phyloP scores from a whole-genome alignment of 2,797 vertebrate genomes.

The Sarcoramphus papa region DNA sequence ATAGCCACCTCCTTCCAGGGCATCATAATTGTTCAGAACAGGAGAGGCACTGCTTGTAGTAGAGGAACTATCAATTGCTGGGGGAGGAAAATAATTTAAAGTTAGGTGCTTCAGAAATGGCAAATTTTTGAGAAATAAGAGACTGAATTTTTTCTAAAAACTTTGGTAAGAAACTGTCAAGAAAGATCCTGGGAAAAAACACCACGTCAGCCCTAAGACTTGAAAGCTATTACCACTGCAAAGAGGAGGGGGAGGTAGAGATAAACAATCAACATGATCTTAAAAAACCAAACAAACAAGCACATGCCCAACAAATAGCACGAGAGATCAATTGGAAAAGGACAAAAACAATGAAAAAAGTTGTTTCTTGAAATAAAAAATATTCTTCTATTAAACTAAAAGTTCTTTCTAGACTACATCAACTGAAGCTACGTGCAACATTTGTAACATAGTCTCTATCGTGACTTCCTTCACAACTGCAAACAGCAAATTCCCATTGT shows the following conservation, averaged over 20 bases:
- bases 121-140: neutral
- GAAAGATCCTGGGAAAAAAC: neutral
- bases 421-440: neutral
- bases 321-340: neutral
- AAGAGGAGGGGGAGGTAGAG: neutral
- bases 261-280: neutral
- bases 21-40: constrained; percentile 89
- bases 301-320: neutral
- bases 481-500: neutral
- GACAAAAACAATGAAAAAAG: neutral
- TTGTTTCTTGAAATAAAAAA: neutral
- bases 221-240: neutral
- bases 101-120: neutral
- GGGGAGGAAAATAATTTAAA: neutral
- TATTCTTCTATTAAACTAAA: neutral
- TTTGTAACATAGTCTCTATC: neutral
- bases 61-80: constrained; percentile 91
- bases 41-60: constrained; percentile 93
- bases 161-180: neutral
- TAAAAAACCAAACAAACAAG: neutral
- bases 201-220: neutral
- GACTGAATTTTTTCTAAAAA: neutral
- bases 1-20: constrained; percentile 89
- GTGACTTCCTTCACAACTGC: neutral
- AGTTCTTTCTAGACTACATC: neutral